A percentile compares a stretch with the other conserved stretches of the same genome.
These are phyloP conservation scores for Hiodon tergisus DNA, from an alignment of 2,113 vertebrate genomes.

Conservation along the genomic window DNA sequence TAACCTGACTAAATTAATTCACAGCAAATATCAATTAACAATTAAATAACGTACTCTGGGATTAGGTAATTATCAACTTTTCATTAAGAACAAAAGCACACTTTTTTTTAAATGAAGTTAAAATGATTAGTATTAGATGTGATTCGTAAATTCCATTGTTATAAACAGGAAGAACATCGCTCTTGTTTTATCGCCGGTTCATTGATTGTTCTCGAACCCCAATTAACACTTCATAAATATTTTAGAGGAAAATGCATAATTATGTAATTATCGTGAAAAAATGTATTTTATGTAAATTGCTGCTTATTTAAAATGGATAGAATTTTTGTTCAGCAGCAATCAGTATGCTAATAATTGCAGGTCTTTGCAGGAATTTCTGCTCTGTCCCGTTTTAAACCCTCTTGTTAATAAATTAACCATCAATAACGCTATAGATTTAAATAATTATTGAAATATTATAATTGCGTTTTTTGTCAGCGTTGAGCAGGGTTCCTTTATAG, in stretches of 20 bases:
- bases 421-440: background rate
- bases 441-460: background rate
- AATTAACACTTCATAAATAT: conserved; percentile 55
- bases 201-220: conserved; percentile 44
- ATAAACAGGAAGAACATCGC: conserved; percentile 29
- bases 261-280: conserved; percentile 53
- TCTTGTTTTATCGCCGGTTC: conserved; percentile 26
- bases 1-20: conserved; percentile 19
- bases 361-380: conserved; percentile 9
- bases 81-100: background rate
- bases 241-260: conserved; percentile 52
- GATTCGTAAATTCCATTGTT: background rate
- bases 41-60: conserved; percentile 1
- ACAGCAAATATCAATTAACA: background rate
- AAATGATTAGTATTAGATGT: conserved; percentile 9
- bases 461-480: background rate
- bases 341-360: conserved; percentile 51
- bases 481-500: background rate
- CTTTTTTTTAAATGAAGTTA: conserved; percentile 1
- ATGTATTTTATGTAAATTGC: conserved; percentile 55
- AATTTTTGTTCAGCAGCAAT: conserved; percentile 56
- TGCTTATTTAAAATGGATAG: conserved; percentile 65
- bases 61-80: conserved; percentile 9
- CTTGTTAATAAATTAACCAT: background rate
- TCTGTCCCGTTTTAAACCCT: background rate